Percentiles rank a stretch among this genome's conserved stretches.
These are phyloP conservation scores for Gymnothorax javanicus DNA, from an alignment of 2,797 vertebrate genomes.

Conservation along the genomic window DNA sequence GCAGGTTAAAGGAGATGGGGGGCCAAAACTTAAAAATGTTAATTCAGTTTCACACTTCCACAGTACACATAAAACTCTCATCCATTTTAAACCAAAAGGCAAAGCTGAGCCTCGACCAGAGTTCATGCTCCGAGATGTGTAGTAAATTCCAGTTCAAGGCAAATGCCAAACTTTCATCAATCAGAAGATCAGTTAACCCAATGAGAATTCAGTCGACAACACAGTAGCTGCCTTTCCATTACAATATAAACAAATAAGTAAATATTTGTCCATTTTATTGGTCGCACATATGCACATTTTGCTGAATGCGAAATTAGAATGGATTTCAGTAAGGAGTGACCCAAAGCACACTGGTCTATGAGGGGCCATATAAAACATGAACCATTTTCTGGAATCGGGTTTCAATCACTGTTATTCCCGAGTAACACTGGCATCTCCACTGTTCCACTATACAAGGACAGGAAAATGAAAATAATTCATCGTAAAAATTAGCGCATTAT, in stretches of 20 bases:
- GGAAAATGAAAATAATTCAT: not conserved
- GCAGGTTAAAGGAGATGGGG: not conserved
- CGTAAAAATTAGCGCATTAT: not conserved
- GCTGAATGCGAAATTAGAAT: not conserved
- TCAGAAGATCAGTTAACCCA: not conserved
- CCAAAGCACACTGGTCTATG: not conserved
- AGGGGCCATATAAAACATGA: not conserved
- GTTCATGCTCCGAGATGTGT: not conserved
- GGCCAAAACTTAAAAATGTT: not conserved
- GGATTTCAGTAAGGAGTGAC: not conserved
- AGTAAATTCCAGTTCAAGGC: not conserved
- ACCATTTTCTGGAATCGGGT: not conserved
- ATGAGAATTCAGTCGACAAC: not conserved
- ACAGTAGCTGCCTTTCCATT: not conserved
- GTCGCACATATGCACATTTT: not conserved
- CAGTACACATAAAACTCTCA: not conserved
- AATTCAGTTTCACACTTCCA: no score
- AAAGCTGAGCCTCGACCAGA: not conserved
- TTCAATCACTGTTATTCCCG: not conserved
- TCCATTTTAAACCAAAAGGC: not conserved
- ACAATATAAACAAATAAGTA: not conserved
- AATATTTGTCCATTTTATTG: not conserved
- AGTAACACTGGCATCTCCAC: not conserved
- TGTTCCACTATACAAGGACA: not conserved
- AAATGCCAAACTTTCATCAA: not conserved